Percentiles rank a stretch among this genome's conserved stretches.
These are phyloP conservation scores for Rosalia funebris DNA, from an alignment of 2,888 invertebrate genomes.

Conservation along the genomic window DNA sequence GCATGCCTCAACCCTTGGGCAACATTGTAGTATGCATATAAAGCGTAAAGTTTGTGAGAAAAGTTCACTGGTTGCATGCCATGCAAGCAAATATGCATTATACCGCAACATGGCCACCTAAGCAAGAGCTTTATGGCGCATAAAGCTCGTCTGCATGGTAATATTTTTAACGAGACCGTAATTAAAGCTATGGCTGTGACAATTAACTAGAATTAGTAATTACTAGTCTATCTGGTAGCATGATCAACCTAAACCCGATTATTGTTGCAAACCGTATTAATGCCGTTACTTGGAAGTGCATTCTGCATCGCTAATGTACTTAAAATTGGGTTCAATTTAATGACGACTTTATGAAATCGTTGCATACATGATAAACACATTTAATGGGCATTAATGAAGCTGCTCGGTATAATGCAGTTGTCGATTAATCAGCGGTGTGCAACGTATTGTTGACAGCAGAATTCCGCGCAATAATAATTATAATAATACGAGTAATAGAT, in stretches of 20 bases:
- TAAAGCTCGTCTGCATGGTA: slow-evolving; percentile 29
- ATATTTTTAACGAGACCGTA: slow-evolving; percentile 44
- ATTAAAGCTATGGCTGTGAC: slow-evolving; percentile 47
- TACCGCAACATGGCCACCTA: slow-evolving; percentile 9
- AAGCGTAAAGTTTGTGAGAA: slow-evolving; percentile 1
- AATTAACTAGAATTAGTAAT: slow-evolving; percentile 56
- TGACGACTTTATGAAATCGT: slow-evolving; percentile 43
- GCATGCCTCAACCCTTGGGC: too few species aligned
- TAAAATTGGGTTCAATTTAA: slow-evolving; percentile 44
- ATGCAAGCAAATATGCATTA: slow-evolving; percentile 16
- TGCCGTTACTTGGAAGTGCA: slow-evolving; percentile 55
- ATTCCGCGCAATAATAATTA: too few species aligned
- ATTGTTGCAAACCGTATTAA: slow-evolving; percentile 57
- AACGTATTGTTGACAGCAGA: too few species aligned
- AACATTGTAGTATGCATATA: slow-evolving; percentile 6
- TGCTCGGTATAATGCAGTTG: not conserved
- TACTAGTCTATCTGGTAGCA: slow-evolving; percentile 53
- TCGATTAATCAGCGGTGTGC: too few species aligned
- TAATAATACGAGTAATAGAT: too few species aligned
- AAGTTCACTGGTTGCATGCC: slow-evolving; percentile 13
- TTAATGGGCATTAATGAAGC: slow-evolving; percentile 19
- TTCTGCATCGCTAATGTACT: slow-evolving; percentile 55
- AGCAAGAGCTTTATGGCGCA: slow-evolving; percentile 23
- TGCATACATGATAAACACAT: slow-evolving; percentile 37
- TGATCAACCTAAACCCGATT: slow-evolving; percentile 58